Conservation (phyloP, 2,888 invertebrate genomes). For the Trimorus sp. region DNA sequence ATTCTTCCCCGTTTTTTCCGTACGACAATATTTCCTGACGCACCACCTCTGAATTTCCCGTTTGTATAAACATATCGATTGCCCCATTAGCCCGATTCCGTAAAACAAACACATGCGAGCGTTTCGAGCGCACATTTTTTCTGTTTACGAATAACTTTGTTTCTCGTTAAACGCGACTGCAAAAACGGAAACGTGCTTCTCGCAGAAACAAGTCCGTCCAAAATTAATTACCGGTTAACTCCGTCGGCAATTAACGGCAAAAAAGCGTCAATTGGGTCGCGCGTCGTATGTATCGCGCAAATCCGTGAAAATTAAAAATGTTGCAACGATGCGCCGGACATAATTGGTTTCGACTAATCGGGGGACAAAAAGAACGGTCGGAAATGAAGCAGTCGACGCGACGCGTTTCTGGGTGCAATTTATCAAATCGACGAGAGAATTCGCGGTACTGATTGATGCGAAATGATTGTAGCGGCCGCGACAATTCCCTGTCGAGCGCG, state of each 20-base stretch:
- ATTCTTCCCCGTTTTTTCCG: constrained; percentile 22
- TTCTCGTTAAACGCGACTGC: no score
- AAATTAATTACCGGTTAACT: constrained; percentile 1
- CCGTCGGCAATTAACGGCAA: constrained; percentile 9
- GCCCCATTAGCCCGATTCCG: not conserved
- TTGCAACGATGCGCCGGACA: constrained; percentile 28
- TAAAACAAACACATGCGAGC: not conserved
- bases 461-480: constrained; percentile 60
- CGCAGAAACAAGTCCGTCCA: not conserved
- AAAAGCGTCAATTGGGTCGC: constrained; percentile 8
- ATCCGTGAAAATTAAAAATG: constrained; percentile 39
- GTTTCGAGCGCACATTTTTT: no score
- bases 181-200: not conserved
- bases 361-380: constrained; percentile 31
- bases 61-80: constrained; percentile 4
- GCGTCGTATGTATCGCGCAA: not conserved
- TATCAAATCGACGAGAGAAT: constrained; percentile 55
- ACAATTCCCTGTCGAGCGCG: constrained; percentile 51
- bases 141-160: no score
- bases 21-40: not conserved
- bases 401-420: constrained; percentile 42
- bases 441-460: constrained; percentile 66
- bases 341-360: constrained; percentile 48
- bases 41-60: no score
- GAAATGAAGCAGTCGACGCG: constrained; percentile 47